Percentiles rank a stretch among this genome's conserved stretches.
phyloP scores from a whole-genome alignment of 2,113 vertebrate genomes.

The Saccopteryx leptura region DNA sequence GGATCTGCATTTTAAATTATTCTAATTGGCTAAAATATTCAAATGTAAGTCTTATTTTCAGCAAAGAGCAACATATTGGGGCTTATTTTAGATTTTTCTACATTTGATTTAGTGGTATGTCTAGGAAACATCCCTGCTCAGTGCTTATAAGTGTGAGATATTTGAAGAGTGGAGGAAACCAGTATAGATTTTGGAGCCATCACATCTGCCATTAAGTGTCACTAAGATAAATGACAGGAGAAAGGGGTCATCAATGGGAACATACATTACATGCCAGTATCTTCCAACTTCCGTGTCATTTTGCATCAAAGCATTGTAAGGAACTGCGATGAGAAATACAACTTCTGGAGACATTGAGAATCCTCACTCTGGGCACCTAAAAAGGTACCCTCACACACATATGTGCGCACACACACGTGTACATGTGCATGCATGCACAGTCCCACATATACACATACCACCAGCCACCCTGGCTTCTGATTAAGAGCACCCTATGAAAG shows the following conservation, averaged over 20 bases:
- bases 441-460: no score
- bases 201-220: not conserved
- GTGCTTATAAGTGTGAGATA: not conserved
- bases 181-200: not conserved
- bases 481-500: not conserved
- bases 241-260: not conserved
- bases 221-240: slow-evolving; percentile 17
- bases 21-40: slow-evolving; percentile 16
- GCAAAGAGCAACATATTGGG: not conserved
- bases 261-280: not conserved
- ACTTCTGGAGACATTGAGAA: not conserved
- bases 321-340: slow-evolving; percentile 16
- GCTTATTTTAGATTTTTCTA: not conserved
- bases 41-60: not conserved
- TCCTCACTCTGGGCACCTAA: not conserved
- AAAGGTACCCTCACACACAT: not conserved
- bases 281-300: slow-evolving; percentile 29
- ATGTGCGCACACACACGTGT: not conserved
- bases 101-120: not conserved
- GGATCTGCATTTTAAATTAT: not conserved
- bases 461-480: not conserved
- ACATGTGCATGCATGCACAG: not conserved
- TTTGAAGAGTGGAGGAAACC: not conserved
- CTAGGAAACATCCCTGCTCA: not conserved
- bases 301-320: not conserved